Evolutionary conservation across 2,888 invertebrate genomes (phyloP), one percentile per base, ranked within the genome.

Genomic region (Ophion ellenae): DNA sequence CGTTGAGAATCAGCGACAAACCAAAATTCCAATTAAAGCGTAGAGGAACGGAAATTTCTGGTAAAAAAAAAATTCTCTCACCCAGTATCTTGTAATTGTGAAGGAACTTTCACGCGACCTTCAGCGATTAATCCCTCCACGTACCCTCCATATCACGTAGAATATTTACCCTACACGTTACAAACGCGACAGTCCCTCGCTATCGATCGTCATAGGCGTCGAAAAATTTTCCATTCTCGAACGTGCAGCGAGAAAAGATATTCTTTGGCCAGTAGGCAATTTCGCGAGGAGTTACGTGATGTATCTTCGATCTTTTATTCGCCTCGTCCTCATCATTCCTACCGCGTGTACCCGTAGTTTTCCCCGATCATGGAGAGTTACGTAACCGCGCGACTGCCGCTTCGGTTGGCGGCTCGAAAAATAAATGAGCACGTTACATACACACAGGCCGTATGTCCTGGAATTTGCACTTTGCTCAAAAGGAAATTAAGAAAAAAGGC

Each of bases 241-340:
- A n/a, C 70, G 53, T 17, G 66, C 36, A 11, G 14, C n/a, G 20
- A 47, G 11, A 14, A 53, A 53, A 53, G 17, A 2, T 17, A 53
- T 14, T 40, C 24, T 24, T 79, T 53, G 61, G 45, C 40, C 61
- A 28, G 47, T 28, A 32, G 11, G 63, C 47, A 47, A 70, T 70
- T 61, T 63, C 7, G 28, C 70, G 70, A 63, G 36, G 10, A 47
- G 47, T n/a, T 57, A 66, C 66, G 73, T 57, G 81, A 64, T 53
- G 10, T 81, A 81, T 81, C 66, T 66, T n/a, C 14, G 24, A 81
- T 81, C 74, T 81, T 74, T 74, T 4, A 53, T 53, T 53, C 5
- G 53, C 53, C 53, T 17, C 3, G 17, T 53, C 53, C 17, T 17
- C 53, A 17, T 53, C 17, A 53, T 53, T 53, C 14, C 53, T 53